Base-by-base conservation (phyloP, 2,888 invertebrate species). In the Herminia tarsipennalis region DNA sequence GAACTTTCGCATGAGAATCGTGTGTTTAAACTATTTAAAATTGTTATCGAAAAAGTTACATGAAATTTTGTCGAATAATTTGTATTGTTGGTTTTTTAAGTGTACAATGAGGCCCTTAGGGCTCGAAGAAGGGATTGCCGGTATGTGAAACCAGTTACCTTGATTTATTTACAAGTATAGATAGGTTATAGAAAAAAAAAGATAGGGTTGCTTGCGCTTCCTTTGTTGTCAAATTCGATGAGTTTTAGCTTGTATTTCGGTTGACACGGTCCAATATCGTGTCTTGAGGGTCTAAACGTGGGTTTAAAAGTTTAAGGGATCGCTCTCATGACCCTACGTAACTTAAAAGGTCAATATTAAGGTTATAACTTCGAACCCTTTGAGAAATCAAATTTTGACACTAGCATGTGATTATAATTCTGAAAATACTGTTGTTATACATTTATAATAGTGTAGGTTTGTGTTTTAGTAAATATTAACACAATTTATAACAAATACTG, bases 71-170 rank as follows among this genome's bases (percentile, higher is more conserved):
- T 38, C 16, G 39, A 40, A 9, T 20, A 0, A 41, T n/a, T 42
- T n/a, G n/a, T 60, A 41, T 47, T 53, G 56, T 66, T 50, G 46
- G 54, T 63, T 71, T 73, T 69, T 47, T 50, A 45, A 43, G 25
- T 54, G 49, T 35, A 71, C 68, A 78, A 73, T 72, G 63, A 44
- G 34, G 27, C 38, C 39, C 37, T 35, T 39, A 44, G 55, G 54
- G 47, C 48, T 54, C 18, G 17, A 47, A 49, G 56, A 74, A 77
- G 75, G 75, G 72, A 61, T 56, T 48, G 22, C 45, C 69, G 79
- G 78, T 80, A 76, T 47, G 73, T 72, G 52, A 43, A 81, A 82
- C 82, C 74, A 73, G 82, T 82, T 81, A 44, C 55, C 50, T 67
- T 66, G 71, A 70, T 70, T 68, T 78, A 77, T 80, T 78, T 74